Base-by-base conservation (phyloP, 2,797 vertebrate species). In the Pristis pectinata region DNA sequence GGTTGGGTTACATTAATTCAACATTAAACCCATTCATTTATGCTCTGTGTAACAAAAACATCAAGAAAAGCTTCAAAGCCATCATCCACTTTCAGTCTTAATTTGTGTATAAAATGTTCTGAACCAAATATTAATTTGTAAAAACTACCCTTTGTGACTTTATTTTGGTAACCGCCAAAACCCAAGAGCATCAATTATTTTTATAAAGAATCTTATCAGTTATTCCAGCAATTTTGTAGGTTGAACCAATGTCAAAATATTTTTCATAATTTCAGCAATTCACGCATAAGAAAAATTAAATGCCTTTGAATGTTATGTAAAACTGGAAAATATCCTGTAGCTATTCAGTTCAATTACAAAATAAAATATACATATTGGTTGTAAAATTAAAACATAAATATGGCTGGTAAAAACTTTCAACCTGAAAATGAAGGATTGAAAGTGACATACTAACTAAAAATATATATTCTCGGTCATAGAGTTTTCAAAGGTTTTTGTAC, bases 1-100 rank as follows among this genome's bases (percentile, higher is more conserved):
- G 99, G 99, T 97, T 99, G 0, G 99, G 99, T 59, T 99, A 99
- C 95, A 96, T 99, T 95, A 99, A 99, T 97, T 99, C 99, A 89
- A 99, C 99, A 0, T 95, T 99, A 41, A 99, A 99, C 92, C 99
- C 99, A 0, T 98, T 99, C 95, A 99, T 99, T 94, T 99, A 99
- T 74, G 98, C 99, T 0, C 96, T 99, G 74, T 99, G 99, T 95
- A 99, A 99, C 9, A 98, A 98, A 30, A 99, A 98, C 95, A 99
- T 99, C 96, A 99, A 99, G 96, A 97, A 98, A 95, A 98, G 98
- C 17, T 99, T 99, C 96, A 99, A 98, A 97, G 98, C 96, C 95
- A 97, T 99, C 94, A 96, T 99, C 94, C 97, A 96, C 94, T 97
- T 97, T 72, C 79, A 95, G 95, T 95, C 89, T 79, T 77, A 37